Base-by-base conservation (phyloP, 2,797 vertebrate species). In the Gallinago solitaria region DNA sequence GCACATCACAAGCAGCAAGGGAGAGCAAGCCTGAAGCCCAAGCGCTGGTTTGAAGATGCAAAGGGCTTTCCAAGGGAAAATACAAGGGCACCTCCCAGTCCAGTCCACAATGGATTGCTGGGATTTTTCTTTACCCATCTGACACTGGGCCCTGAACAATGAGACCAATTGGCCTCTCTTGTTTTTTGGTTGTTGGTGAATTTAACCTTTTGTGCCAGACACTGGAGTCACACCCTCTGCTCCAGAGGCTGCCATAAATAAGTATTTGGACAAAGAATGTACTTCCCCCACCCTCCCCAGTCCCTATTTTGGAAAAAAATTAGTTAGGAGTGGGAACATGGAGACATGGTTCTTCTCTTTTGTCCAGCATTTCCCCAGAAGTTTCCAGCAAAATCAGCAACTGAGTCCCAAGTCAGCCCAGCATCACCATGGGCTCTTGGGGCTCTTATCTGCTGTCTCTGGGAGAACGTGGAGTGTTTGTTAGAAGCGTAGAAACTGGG, bases 31-130 rank as follows among this genome's bases (percentile, higher is more conserved):
- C 56, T 48, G 20, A 9, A 5, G 11, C 3, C 23, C 59, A 5
- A 51, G 11, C 6, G 28, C 16, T 7, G 14, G 3, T 28, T 1
- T 21, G 32, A 43, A 74, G 41, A 4, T 0, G 0, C 28, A 28
- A 24, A 74, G 33, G 2, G 4, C n/a, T 83, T 86, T 75, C 39
- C 57, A 39, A 23, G 21, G 59, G 68, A 77, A 81, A 82, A 75
- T 23, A 86, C 13, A 56, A 77, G 63, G 85, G 63, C 21, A 74
- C 14, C 11, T 83, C 85, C 73, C 69, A 78, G 37, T 2, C 27
- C 45, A 56, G 39, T 14, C 48, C 71, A 17, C 12, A 11, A n/a
- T 35, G 77, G 41, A n/a, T 9, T 60, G 13, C 25, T 18, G 39
- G 33, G 17, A 17, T 43, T 87, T 78, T 51, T 51, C 47, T 63